Evolutionary conservation across 1,140 invertebrate species (phyloP).

Genomic region (Conus betulinus): DNA sequence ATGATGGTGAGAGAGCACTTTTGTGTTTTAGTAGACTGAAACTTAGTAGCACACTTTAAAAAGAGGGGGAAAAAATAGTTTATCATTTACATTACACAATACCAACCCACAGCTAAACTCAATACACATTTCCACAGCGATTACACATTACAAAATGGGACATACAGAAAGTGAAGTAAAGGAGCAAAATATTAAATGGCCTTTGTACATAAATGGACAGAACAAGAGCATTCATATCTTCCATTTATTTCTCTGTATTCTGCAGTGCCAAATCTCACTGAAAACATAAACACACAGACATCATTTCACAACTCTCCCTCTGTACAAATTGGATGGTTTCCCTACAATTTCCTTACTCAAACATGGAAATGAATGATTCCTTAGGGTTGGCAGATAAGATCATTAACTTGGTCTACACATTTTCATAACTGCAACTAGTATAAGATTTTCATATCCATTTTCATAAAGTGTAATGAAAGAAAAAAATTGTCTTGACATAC

Average conservation of each 20-base stretch:
- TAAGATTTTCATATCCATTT: not conserved
- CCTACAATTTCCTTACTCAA: not conserved
- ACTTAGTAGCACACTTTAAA: slow-evolving; percentile 16
- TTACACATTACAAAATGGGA: slow-evolving; percentile 29
- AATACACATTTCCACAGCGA: slow-evolving; percentile 34
- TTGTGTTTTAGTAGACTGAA: not conserved
- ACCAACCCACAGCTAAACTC: slow-evolving; percentile 38
- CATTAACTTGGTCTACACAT: slow-evolving; percentile 4
- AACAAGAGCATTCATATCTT: slow-evolving; percentile 35
- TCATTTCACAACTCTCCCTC: slow-evolving; percentile 25
- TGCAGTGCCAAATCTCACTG: slow-evolving; percentile 23
- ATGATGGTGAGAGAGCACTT: slow-evolving; percentile 23
- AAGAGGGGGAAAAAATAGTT: not conserved
- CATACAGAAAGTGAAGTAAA: slow-evolving; percentile 30
- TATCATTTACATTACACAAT: slow-evolving; percentile 29
- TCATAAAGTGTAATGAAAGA: not conserved
- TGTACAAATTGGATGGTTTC: slow-evolving; percentile 30
- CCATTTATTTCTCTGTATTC: slow-evolving; percentile 29
- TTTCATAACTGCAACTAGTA: not conserved
- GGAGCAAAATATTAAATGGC: slow-evolving; percentile 34
- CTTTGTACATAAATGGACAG: slow-evolving; percentile 38
- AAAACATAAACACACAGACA: slow-evolving; percentile 24
- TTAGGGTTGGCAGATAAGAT: not conserved
- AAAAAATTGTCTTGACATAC: not conserved
- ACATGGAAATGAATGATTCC: slow-evolving; percentile 4